phyloP scores from a whole-genome alignment of 2,113 vertebrate species.

The Bos taurus region DNA sequence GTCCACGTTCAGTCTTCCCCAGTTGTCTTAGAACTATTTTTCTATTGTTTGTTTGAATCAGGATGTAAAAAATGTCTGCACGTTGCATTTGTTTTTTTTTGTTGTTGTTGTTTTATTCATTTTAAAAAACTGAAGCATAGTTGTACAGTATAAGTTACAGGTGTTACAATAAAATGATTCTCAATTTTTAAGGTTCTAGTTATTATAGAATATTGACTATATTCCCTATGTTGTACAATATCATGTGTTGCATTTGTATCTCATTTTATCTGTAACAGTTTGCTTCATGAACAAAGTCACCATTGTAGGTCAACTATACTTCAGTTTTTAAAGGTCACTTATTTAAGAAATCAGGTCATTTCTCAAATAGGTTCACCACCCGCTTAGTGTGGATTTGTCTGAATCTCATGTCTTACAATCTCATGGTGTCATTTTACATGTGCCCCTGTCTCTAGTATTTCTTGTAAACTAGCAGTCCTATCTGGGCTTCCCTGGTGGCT shows the following conservation, averaged over 20 bases:
- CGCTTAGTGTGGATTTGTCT: background rate
- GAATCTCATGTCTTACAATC: background rate
- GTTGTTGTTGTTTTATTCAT: background rate
- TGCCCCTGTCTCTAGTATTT: conserved; percentile 5
- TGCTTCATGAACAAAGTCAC: background rate
- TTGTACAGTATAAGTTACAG: background rate
- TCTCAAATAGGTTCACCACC: background rate
- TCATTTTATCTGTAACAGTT: background rate
- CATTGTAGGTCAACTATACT: background rate
- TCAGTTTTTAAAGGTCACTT: background rate
- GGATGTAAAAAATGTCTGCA: background rate
- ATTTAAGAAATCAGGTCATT: background rate
- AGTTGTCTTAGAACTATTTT: background rate
- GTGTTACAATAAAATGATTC: background rate
- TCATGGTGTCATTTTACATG: background rate
- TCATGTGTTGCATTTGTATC: background rate
- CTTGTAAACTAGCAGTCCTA: background rate
- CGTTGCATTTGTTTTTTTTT: background rate
- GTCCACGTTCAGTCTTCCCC: background rate
- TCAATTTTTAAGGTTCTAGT: background rate
- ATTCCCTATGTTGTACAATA: background rate
- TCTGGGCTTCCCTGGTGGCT: background rate
- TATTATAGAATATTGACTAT: background rate
- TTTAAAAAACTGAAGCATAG: background rate
- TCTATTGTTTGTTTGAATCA: background rate